Evolutionary conservation across 1,140 invertebrate species (phyloP).

Genomic region (Yoshiicerus persimilis): DNA sequence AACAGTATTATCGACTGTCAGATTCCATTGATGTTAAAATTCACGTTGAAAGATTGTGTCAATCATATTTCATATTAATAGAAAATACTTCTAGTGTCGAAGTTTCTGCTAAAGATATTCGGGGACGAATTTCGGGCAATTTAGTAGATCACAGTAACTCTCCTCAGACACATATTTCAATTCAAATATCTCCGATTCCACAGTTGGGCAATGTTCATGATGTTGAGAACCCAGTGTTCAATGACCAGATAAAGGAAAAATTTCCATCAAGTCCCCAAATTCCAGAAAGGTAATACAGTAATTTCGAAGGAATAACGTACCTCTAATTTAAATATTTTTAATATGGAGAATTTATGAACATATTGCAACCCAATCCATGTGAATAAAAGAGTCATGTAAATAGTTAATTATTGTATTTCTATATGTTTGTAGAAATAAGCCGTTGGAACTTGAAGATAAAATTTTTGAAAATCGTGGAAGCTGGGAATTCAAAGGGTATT

Average conservation of each 20-base stretch:
- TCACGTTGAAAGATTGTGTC: conserved; percentile 59
- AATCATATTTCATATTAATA: conserved; percentile 60
- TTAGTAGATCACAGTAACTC: not conserved
- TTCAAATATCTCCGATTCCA: not conserved
- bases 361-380: no score
- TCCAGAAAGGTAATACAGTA: no score
- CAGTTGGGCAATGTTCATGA: no score
- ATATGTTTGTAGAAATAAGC: not conserved
- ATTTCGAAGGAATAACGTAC: no score
- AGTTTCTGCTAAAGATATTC: conserved; percentile 70
- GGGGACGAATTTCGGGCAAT: conserved; percentile 58
- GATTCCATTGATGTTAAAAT: conserved; percentile 71
- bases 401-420: no score
- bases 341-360: no score
- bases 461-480: not conserved
- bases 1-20: conserved; percentile 67
- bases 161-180: not conserved
- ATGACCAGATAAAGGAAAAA: no score
- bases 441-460: not conserved
- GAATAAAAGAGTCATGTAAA: no score
- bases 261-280: no score
- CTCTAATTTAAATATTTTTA: no score
- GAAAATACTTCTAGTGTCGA: conserved; percentile 68
- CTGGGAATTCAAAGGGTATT: not conserved
- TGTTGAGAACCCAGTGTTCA: no score